Evolutionary conservation across 64 coral and sea anemone genomes (phyloP).

Genomic region (Acropora tenuis): DNA sequence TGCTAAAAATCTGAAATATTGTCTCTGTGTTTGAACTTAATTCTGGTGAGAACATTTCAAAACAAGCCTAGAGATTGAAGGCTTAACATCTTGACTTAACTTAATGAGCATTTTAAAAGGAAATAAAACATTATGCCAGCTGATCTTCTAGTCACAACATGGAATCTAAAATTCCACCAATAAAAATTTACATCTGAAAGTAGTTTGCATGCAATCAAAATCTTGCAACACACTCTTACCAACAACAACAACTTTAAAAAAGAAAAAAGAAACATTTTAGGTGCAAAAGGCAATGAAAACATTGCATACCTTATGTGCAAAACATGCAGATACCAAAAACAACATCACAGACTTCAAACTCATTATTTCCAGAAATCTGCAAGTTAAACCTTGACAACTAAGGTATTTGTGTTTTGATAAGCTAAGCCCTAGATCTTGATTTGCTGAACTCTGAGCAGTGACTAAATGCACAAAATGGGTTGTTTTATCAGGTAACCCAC

Average conservation of each 20-base stretch:
- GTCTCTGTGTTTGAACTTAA: too few species aligned
- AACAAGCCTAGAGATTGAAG: too few species aligned
- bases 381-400: background rate
- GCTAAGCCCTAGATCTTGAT: background rate
- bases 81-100: too few species aligned
- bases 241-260: background rate
- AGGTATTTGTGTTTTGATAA: background rate
- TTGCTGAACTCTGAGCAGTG: background rate
- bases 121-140: too few species aligned
- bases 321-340: conserved; percentile 10
- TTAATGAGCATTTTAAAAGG: too few species aligned
- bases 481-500: background rate
- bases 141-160: too few species aligned
- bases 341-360: background rate
- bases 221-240: too few species aligned
- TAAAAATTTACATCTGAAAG: too few species aligned
- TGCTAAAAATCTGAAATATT: too few species aligned
- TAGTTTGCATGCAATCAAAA: too few species aligned
- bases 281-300: background rate
- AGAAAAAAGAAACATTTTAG: background rate
- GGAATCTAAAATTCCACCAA: too few species aligned
- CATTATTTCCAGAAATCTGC: background rate
- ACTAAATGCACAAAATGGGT: background rate
- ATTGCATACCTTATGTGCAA: conserved; percentile 15
- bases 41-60: too few species aligned